Evolutionary conservation across 2,797 vertebrate species (phyloP), one percentile per base, ranked within the genome.

Genomic region (Leptodactylus fallax): DNA sequence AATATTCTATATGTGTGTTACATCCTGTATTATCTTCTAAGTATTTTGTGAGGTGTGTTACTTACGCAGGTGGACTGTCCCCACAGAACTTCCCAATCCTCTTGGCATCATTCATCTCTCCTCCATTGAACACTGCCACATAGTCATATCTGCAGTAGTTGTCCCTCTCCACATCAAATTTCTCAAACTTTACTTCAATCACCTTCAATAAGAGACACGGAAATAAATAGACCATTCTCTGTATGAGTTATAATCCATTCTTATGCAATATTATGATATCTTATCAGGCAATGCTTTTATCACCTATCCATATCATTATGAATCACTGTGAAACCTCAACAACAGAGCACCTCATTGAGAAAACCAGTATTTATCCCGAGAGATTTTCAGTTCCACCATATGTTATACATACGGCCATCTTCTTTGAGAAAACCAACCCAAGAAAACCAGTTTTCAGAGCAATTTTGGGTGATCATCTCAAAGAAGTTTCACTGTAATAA

Each of bases 121-220:
- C 95, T 23, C 98, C 98, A 0, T 99, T 98, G 91, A 98, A 99
- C 91, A 99, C 96, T 27, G 98, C 97, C 71, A 99, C 96, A 0
- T 97, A 98, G 92, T 99, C 98, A 0, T 99, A 99, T 85, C 98
- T 97, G 93, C 98, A 99, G 93, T 99, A 99, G 95, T 98, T 99
- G 88, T 99, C 98, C 83, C 98, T 95, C 83, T 99, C 98, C 86
- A 99, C 97, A n/a, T 99, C 98, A 88, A 99, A 99, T 94, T 99
- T 99, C 93, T 99, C 98, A 16, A 99, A 99, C 91, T 95, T 97
- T 84, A 99, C 90, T 90, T 99, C 98, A 90, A 99, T 98, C 25
- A 96, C 88, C 95, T 96, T 90, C 69, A n/a, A 90, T 90, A 78
- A 65, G 13, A 55, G 11, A 7, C 36, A 81, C 61, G 27, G 17